Percentiles rank a stretch among this genome's conserved stretches.
phyloP scores from a whole-genome alignment of 2,797 vertebrate genomes.

The Sebastes matsubarae region DNA sequence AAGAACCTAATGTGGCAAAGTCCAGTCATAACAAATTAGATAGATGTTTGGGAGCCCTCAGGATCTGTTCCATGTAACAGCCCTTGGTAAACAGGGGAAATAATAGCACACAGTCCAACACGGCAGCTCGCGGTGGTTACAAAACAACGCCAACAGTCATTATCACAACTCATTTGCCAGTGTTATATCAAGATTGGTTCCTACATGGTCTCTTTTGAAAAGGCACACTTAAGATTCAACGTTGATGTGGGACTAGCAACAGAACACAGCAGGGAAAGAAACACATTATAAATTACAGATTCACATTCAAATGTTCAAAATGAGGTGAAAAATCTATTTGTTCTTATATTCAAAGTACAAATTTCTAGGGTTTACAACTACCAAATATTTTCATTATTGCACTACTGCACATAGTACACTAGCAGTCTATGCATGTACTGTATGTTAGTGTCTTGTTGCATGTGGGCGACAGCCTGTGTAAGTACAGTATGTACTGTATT shows the following conservation, averaged over 20 bases:
- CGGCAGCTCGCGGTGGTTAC: slow-evolving; percentile 7
- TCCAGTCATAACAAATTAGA: slow-evolving; percentile 22
- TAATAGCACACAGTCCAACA: slow-evolving; percentile 8
- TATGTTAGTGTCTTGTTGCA: no score
- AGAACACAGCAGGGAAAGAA: background rate
- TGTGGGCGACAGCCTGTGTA: no score
- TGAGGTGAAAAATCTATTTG: background rate
- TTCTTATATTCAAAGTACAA: background rate
- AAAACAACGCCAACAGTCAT: slow-evolving; percentile 15
- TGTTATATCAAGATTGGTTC: slow-evolving; percentile 17
- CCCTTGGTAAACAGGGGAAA: slow-evolving; percentile 24
- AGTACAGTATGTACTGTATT: no score
- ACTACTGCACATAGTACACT: no score
- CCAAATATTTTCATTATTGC: background rate
- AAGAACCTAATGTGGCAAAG: slow-evolving; percentile 9
- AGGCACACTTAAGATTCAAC: background rate
- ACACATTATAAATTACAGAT: background rate
- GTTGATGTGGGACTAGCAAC: background rate
- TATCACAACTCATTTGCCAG: slow-evolving; percentile 41
- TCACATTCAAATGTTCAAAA: background rate
- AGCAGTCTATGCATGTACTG: no score
- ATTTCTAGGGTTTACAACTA: background rate
- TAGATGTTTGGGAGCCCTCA: slow-evolving; percentile 2
- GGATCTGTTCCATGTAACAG: background rate
- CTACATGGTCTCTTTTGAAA: slow-evolving; percentile 21